Base-by-base conservation (phyloP, 2,888 invertebrate species). In the Drosophila prostipennis region DNA sequence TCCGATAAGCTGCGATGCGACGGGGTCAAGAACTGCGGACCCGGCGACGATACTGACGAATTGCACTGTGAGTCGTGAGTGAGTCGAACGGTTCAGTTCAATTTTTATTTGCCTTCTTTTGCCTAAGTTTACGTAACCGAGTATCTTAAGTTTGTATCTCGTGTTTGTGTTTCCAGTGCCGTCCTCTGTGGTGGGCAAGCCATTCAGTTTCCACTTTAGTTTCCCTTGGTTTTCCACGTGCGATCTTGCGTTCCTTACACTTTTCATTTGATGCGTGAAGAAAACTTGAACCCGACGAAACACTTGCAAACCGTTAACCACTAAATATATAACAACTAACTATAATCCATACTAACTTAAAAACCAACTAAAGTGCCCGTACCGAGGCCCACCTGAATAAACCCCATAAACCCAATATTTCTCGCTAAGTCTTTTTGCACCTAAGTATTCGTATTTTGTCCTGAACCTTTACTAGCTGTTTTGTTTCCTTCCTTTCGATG, bases 1-100 rank as follows among this genome's bases (percentile, higher is more conserved):
- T 94, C 96, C 63, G 94, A 94, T 72, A 94, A 94, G 78, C 93
- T 97, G 77, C 94, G 94, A 72, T 97, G 97, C 93, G 96, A 97
- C 92, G 93, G 94, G 75, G 93, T 95, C 77, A 94, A 94, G 90
- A 97, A 99, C 93, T 99, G 99, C 84, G 92, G 92, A 77, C 92
- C 92, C 77, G 91, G 90, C 70, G 92, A 92, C 77, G 92, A 92
- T 89, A 92, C 92, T 91, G 92, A 92, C 90, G 92, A 92, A 92
- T 91, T 92, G 91, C 91, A 92, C 90, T 92, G 92, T 92, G 92
- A 92, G 92, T 92, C 92, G 92, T 92, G 92, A 92, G 92, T 92
- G 92, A 92, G 92, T 92, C 92, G 92, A 92, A 92, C 92, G 92
- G 92, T 92, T 92, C 92, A 92, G 92, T 92, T 92, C 92, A 92